Evolutionary conservation across 1,140 invertebrate genomes (phyloP), one percentile per base, ranked within the genome.

Genomic region (Nilaparvata lugens): DNA sequence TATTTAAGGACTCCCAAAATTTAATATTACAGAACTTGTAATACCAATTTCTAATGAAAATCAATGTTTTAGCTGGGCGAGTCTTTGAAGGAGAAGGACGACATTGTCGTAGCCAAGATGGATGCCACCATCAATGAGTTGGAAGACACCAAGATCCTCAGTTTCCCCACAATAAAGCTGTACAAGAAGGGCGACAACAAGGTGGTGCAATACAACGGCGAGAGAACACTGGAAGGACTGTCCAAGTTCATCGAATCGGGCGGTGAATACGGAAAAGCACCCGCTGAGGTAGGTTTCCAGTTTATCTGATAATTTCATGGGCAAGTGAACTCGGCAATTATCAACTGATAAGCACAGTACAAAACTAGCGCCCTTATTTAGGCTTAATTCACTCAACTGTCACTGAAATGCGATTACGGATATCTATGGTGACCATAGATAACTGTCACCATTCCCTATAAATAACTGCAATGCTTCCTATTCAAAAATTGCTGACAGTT

Each of bases 101-200:
- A 86, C 62, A 80, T 99, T 64, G 81, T 99, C 13, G 91, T 99
- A 72, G 95, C 96, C 64, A 99, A 99, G 79, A 97, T 99, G 83
- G 97, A 99, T 76, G 86, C 96, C 52, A 98, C 96, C 58, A 89
- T 85, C 70, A 99, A 99, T 75, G 97, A 99, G 79, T 75, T 99
- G 59, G 93, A 96, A 69, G 89, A 93, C 77, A 87, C 92, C 35
- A 97, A 95, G 79, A 86, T 99, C 71, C 85, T 85, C 59, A 95
- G 87, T 63, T 99, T 96, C 86, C 97, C 97, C 38, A 99, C 97
- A 25, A 85, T 99, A 71, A 97, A 93, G 72, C 82, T 95, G 64
- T 99, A 93, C 82, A 89, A 89, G 65, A 95, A 95, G 77, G 88
- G 83, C 52, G 87, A 89, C 62, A 96, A 96, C 76, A 84, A 95